A percentile compares a stretch with the other conserved stretches of the same genome.
phyloP scores from a whole-genome alignment of 2,888 invertebrate species.

The Torymus tubicola region DNA sequence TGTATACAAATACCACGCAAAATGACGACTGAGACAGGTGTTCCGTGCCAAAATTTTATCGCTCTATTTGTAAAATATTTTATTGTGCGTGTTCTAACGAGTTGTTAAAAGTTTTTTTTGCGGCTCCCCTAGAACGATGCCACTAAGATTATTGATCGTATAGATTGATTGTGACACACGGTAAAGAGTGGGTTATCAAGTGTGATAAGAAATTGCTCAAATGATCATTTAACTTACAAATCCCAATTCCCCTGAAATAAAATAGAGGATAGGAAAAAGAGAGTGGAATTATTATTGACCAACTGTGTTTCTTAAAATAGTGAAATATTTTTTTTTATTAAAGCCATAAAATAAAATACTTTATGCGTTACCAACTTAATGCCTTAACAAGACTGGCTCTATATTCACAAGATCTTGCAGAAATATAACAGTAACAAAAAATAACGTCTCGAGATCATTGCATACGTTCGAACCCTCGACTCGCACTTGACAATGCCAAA shows the following conservation, averaged over 20 bases:
- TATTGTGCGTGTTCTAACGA: background rate
- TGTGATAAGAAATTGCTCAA: constrained; percentile 20
- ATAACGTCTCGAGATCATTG: constrained; percentile 6
- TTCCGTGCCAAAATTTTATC: constrained; percentile 41
- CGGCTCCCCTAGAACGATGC: too few relatives aligned
- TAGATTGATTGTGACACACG: constrained; percentile 16
- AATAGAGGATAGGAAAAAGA: constrained; percentile 18
- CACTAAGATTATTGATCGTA: constrained; percentile 4
- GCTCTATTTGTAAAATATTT: background rate
- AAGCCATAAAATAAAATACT: constrained; percentile 51
- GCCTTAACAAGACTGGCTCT: constrained; percentile 42
- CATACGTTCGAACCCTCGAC: background rate
- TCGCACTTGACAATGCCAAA: background rate
- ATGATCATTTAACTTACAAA: constrained; percentile 1
- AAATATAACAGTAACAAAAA: constrained; percentile 41
- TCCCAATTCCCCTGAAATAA: constrained; percentile 14
- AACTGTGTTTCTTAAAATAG: constrained; percentile 4
- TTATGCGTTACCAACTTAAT: constrained; percentile 34
- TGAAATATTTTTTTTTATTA: constrained; percentile 45
- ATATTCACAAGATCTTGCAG: constrained; percentile 31
- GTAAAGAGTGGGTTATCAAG: constrained; percentile 7
- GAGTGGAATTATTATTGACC: background rate
- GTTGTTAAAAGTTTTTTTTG: background rate
- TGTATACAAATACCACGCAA: background rate
- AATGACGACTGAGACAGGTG: background rate